Conservation (phyloP, 2,888 invertebrate species). For the Junonia oenone region DNA sequence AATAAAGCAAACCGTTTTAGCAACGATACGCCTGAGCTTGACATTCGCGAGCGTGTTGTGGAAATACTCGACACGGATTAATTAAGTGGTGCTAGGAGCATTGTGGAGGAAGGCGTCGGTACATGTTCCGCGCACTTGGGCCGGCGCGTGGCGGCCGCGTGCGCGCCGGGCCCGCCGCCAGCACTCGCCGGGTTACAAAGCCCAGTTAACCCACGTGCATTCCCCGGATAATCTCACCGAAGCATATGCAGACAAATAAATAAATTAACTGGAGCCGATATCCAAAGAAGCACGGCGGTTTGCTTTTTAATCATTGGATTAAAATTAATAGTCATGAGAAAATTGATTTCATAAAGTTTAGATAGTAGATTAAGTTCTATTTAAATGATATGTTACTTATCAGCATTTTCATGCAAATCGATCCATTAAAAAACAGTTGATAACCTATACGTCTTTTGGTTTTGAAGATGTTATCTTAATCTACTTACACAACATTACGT, state of each 20-base stretch:
- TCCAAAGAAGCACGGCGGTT: conserved; percentile 40
- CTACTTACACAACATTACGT: no score
- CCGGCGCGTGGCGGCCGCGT: conserved; percentile 45
- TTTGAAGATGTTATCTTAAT: no score
- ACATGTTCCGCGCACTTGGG: conserved; percentile 64
- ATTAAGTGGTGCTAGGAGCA: conserved; percentile 70
- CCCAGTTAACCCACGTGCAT: conserved; percentile 37
- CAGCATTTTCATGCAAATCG: no score
- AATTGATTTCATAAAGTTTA: conserved; percentile 27
- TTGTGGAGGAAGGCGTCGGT: conserved; percentile 58
- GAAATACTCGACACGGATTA: conserved; percentile 58
- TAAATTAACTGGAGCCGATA: conserved; percentile 65
- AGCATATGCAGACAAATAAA: conserved; percentile 71
- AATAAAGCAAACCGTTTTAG: not conserved
- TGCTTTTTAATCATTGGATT: conserved; percentile 41
- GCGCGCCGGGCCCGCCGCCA: conserved; percentile 4
- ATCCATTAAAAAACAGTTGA: no score
- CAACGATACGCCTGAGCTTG: conserved; percentile 5
- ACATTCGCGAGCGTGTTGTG: conserved; percentile 37
- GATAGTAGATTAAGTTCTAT: not conserved
- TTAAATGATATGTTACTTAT: not conserved
- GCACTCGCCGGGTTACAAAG: conserved; percentile 25
- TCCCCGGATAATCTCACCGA: conserved; percentile 57
- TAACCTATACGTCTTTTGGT: no score
- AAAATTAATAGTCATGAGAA: conserved; percentile 52